Percentiles rank a stretch among this genome's conserved stretches.
These are phyloP conservation scores for Malurus cyaneus DNA, from an alignment of 2,113 vertebrate genomes.

Conservation along the genomic window DNA sequence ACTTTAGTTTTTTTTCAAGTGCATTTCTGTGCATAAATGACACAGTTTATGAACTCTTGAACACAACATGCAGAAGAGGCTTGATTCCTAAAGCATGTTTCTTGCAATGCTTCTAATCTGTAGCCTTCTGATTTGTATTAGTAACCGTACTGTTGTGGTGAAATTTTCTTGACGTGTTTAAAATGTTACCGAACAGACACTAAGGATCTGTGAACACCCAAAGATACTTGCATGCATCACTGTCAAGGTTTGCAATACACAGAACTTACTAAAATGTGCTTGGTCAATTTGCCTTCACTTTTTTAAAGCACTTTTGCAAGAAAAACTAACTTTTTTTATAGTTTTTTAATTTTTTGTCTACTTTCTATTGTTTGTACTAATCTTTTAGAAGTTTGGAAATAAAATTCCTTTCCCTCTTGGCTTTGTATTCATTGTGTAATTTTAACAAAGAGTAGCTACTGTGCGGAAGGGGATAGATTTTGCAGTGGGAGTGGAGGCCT, in stretches of 20 bases:
- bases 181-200: neutral
- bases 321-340: conserved; percentile 1
- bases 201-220: neutral
- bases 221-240: neutral
- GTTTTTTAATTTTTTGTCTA: conserved; percentile 38
- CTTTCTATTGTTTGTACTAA: conserved; percentile 66
- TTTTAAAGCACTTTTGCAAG: conserved; percentile 61
- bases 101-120: neutral
- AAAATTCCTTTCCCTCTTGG: conserved; percentile 57
- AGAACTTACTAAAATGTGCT: neutral
- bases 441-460: neutral
- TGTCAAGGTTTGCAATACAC: neutral
- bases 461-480: neutral
- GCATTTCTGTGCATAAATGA: neutral
- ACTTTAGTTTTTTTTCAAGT: neutral
- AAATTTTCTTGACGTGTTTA: neutral
- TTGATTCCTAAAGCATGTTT: neutral
- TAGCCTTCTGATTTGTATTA: neutral
- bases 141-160: neutral
- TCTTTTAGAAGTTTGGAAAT: conserved; percentile 69
- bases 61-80: neutral
- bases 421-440: conserved; percentile 27
- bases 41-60: neutral
- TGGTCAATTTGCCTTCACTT: conserved; percentile 50
- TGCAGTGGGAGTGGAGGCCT: neutral